Evolutionary conservation across 2,113 vertebrate species (phyloP).

Genomic region (Mormyrus iriodes): DNA sequence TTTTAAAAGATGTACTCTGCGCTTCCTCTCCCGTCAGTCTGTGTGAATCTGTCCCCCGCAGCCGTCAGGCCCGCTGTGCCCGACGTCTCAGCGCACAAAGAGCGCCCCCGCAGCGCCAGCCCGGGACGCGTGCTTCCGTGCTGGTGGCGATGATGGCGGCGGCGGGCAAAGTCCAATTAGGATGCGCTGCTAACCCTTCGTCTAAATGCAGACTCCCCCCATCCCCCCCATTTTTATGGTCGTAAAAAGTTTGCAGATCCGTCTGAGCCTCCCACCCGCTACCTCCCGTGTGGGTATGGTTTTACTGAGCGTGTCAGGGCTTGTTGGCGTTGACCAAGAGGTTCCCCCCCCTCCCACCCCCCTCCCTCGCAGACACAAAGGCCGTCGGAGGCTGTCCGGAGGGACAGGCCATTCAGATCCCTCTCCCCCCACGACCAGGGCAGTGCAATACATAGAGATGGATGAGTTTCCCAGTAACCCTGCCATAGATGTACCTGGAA

Average conservation of each 20-base stretch:
- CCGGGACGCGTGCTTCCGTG: neutral
- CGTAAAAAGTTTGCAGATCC: slow-evolving; percentile 24
- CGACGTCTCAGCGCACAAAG: neutral
- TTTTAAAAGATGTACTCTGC: neutral
- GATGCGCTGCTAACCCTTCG: neutral
- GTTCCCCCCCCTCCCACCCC: slow-evolving; percentile 59
- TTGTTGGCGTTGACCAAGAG: slow-evolving; percentile 56
- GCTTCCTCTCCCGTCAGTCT: slow-evolving; percentile 28
- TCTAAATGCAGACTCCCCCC: neutral
- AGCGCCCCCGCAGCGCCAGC: slow-evolving; percentile 8
- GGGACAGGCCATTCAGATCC: slow-evolving; percentile 49
- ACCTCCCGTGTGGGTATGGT: slow-evolving; percentile 23
- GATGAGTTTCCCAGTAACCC: slow-evolving; percentile 71
- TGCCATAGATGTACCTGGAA: slow-evolving; percentile 70
- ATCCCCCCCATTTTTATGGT: slow-evolving; percentile 25
- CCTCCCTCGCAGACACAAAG: slow-evolving; percentile 60
- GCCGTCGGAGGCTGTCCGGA: slow-evolving; percentile 47
- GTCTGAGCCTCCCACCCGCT: slow-evolving; percentile 25
- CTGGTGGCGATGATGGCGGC: slow-evolving; percentile 27
- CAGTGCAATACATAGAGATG: slow-evolving; percentile 68
- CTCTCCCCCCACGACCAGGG: slow-evolving; percentile 72
- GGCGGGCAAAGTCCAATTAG: slow-evolving; percentile 44
- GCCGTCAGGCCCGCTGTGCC: neutral
- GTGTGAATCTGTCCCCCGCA: slow-evolving; percentile 17
- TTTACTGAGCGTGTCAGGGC: slow-evolving; percentile 50